Conservation (phyloP, 2,888 invertebrate species). For the Meiosimyza decipiens region DNA sequence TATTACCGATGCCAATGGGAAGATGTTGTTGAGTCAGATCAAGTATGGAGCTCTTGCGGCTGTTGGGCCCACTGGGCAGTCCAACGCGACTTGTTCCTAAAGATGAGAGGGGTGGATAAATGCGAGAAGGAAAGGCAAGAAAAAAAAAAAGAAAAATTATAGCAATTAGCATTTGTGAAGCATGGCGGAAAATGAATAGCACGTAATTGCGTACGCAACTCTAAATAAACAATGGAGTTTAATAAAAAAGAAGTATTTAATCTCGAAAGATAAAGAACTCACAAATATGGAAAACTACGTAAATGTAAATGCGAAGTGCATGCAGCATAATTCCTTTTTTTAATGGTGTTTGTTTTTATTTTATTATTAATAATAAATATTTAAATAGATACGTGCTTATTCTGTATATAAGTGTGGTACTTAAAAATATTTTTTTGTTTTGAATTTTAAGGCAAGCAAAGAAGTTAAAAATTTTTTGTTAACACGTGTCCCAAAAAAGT, state of each 20-base stretch:
- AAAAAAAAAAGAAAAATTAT: background rate
- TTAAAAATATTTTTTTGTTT: too few species aligned
- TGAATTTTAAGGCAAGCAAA: too few species aligned
- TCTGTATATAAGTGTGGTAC: too few species aligned
- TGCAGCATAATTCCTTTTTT: too few species aligned
- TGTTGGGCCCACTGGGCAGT: constrained; percentile 59
- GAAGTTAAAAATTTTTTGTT: too few species aligned
- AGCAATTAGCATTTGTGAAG: background rate
- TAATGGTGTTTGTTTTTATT: too few species aligned
- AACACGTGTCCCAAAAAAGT: too few species aligned
- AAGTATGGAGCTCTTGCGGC: constrained; percentile 72
- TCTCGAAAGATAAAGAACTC: too few species aligned
- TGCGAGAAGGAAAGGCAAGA: background rate
- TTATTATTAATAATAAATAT: too few species aligned
- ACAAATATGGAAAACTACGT: too few species aligned
- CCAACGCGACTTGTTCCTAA: constrained; percentile 66
- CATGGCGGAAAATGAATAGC: background rate
- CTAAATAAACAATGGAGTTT: background rate
- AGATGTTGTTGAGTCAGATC: constrained; percentile 68
- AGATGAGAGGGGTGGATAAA: background rate
- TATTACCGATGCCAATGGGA: constrained; percentile 65
- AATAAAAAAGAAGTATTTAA: background rate
- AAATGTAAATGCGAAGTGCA: too few species aligned
- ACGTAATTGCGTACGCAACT: background rate
- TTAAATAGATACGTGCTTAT: too few species aligned